These are phyloP conservation scores for Antechinus flavipes DNA, from an alignment of 2,113 vertebrate species.

Conservation along the genomic window DNA sequence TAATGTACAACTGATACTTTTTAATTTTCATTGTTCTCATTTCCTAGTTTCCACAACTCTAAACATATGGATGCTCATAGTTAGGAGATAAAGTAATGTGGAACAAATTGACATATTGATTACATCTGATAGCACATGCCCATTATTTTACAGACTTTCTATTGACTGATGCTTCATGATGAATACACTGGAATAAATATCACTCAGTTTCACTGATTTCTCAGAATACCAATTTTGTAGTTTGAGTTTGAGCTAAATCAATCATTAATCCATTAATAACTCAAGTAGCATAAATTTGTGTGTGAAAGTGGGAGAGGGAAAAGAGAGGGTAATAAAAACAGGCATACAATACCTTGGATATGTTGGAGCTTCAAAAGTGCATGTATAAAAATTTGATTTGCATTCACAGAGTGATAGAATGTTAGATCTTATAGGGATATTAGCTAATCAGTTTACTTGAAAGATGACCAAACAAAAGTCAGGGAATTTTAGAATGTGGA, in stretches of 20 bases:
- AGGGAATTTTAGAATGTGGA: neutral
- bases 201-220: neutral
- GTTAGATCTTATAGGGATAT: neutral
- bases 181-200: neutral
- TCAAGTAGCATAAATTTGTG: neutral
- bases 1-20: neutral
- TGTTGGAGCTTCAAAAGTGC: neutral
- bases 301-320: neutral
- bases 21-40: neutral
- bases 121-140: neutral
- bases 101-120: neutral
- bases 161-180: neutral
- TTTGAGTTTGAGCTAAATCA: neutral
- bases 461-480: too few species aligned
- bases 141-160: neutral
- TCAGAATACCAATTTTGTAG: neutral
- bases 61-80: neutral
- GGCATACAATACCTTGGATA: neutral
- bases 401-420: neutral
- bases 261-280: neutral
- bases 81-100: neutral
- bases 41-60: neutral
- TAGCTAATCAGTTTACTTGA: neutral
- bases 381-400: neutral
- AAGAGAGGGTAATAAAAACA: neutral